Evolutionary conservation across 1,140 invertebrate genomes (phyloP).

Genomic region (Acromyrmex echinatior): DNA sequence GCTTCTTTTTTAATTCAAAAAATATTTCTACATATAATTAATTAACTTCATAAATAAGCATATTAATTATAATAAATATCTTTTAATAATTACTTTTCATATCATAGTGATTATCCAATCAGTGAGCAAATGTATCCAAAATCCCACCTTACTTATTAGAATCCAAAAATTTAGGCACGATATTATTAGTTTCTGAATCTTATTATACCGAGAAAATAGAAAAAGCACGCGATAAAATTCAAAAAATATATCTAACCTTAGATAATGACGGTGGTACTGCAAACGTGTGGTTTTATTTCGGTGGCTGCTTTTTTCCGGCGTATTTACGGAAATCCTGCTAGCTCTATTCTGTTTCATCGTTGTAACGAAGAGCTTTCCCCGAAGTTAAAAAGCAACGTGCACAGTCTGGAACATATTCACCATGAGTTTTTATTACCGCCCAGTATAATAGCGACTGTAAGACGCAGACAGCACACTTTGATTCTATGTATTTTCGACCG

Average conservation of each 20-base stretch:
- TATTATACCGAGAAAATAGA: background rate
- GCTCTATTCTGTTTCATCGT: conserved; percentile 31
- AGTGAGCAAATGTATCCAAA: background rate
- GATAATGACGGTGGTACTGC: conserved; percentile 12
- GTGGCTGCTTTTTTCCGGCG: conserved; percentile 6
- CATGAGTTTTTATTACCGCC: conserved; percentile 48
- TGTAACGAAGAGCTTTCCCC: conserved; percentile 42
- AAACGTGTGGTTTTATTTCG: conserved; percentile 42
- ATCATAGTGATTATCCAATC: background rate
- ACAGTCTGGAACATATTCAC: conserved; percentile 47
- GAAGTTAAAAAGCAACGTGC: conserved; percentile 38
- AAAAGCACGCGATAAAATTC: conserved; percentile 5
- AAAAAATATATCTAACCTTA: background rate
- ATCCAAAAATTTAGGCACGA: background rate
- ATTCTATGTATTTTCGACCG: conserved; percentile 27
- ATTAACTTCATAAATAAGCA: background rate
- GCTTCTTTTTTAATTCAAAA: background rate
- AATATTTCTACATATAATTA: background rate
- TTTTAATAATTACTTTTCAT: background rate
- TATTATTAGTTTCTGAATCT: background rate
- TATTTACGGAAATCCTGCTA: conserved; percentile 45
- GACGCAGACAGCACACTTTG: conserved; percentile 17
- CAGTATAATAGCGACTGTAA: conserved; percentile 13
- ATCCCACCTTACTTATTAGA: background rate
- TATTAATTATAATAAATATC: background rate